phyloP scores from a whole-genome alignment of 2,888 invertebrate genomes.

The Matsumyia berberina region DNA sequence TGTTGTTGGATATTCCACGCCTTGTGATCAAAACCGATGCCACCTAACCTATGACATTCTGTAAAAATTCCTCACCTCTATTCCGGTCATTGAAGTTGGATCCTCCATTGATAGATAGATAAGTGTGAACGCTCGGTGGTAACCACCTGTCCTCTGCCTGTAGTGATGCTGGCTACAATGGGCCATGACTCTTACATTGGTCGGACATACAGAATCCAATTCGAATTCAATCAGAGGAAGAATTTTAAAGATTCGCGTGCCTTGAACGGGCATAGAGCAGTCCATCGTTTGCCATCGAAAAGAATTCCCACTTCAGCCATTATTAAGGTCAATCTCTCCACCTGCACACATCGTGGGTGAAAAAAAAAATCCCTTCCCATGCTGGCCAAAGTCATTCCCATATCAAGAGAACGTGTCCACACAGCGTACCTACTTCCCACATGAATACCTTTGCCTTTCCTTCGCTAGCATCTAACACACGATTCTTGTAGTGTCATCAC shows the following conservation, averaged over 20 bases:
- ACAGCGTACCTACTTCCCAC: slow-evolving; percentile 23
- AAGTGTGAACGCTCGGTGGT: no score
- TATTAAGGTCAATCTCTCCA: slow-evolving; percentile 23
- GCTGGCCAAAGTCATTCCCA: slow-evolving; percentile 48
- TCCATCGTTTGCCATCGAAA: background rate
- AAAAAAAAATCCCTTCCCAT: slow-evolving; percentile 2
- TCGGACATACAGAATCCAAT: no score
- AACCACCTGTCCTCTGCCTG: no score
- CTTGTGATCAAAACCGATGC: no score
- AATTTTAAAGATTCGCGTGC: background rate
- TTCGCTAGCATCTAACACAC: slow-evolving; percentile 13
- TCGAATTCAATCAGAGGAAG: no score
- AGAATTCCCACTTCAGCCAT: slow-evolving; percentile 8
- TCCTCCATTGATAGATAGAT: no score
- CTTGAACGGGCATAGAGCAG: background rate
- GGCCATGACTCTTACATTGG: no score
- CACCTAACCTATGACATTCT: no score
- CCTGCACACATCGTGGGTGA: background rate
- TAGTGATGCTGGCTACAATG: no score
- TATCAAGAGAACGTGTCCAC: slow-evolving; percentile 1
- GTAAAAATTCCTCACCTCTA: no score
- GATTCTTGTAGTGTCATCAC: slow-evolving; percentile 40
- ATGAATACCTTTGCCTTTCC: slow-evolving; percentile 11
- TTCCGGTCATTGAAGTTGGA: no score
- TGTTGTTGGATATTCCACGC: no score